A percentile compares a stretch with the other conserved stretches of the same genome.
Conservation (phyloP, 2,888 invertebrate genomes). For the Aelia acuminata region DNA sequence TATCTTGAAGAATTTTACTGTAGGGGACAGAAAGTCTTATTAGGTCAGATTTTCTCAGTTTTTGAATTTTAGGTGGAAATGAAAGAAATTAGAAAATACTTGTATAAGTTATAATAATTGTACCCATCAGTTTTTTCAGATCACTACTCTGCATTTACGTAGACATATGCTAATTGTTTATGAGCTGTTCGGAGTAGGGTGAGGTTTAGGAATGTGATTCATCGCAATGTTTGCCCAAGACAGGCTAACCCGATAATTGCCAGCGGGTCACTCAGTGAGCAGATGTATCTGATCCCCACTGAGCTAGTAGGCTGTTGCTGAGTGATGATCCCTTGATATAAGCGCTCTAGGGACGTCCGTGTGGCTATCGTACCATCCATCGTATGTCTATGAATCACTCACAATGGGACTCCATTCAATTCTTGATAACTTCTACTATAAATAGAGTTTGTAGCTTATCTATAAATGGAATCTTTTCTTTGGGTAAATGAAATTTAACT, state of each 20-base stretch:
- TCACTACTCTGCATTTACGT: too few species aligned
- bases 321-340: background rate
- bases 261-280: background rate
- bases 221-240: background rate
- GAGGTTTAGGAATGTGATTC: too few species aligned
- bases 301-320: background rate
- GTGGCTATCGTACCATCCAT: constrained; percentile 6
- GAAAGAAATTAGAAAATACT: too few species aligned
- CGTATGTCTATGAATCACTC: background rate
- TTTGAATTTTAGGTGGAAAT: too few species aligned
- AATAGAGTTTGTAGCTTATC: constrained; percentile 12
- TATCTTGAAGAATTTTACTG: too few species aligned
- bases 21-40: too few species aligned
- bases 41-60: too few species aligned
- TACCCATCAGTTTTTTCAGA: too few species aligned
- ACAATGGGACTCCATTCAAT: background rate
- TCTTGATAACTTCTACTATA: background rate
- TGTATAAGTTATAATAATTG: too few species aligned
- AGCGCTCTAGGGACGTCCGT: background rate
- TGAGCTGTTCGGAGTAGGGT: background rate
- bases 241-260: background rate
- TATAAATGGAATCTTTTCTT: background rate
- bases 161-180: background rate
- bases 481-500: background rate
- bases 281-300: background rate